Conservation (phyloP, 2,888 invertebrate species). For the Drosophila mayaguana region DNA sequence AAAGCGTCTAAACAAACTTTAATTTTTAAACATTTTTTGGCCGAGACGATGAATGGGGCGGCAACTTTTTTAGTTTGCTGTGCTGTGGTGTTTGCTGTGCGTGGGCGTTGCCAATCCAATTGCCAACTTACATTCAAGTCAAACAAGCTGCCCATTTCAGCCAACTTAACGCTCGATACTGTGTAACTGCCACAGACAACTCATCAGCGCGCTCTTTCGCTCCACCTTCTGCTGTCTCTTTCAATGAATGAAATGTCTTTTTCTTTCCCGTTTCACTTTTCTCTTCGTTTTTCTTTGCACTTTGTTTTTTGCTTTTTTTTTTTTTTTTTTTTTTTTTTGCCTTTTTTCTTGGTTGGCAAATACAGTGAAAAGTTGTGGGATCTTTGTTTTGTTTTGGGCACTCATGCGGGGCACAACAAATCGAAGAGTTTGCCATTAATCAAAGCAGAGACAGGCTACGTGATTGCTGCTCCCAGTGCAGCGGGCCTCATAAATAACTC, state of each 20-base stretch:
- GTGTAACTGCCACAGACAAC: constrained; percentile 56
- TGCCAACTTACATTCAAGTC: constrained; percentile 73
- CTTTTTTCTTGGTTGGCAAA: constrained; percentile 46
- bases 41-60: constrained; percentile 59
- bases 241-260: constrained; percentile 22
- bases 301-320: neutral
- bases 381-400: constrained; percentile 60
- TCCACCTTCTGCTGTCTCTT: constrained; percentile 9
- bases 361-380: constrained; percentile 63
- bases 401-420: constrained; percentile 41
- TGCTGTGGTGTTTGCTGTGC: constrained; percentile 27
- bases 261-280: constrained; percentile 31
- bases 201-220: constrained; percentile 43
- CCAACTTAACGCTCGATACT: constrained; percentile 62
- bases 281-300: neutral
- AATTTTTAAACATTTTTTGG: constrained; percentile 52
- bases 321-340: constrained; percentile 1
- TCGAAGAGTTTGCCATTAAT: constrained; percentile 71
- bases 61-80: constrained; percentile 30
- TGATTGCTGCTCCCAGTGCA: constrained; percentile 62
- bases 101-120: constrained; percentile 70
- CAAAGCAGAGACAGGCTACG: constrained; percentile 57
- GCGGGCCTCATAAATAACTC: constrained; percentile 66
- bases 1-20: constrained; percentile 46
- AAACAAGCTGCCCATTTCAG: constrained; percentile 56